A percentile compares a stretch with the other conserved stretches of the same genome.
Conservation (phyloP, 2,797 vertebrate species). For the Lutjanus argentimaculatus region DNA sequence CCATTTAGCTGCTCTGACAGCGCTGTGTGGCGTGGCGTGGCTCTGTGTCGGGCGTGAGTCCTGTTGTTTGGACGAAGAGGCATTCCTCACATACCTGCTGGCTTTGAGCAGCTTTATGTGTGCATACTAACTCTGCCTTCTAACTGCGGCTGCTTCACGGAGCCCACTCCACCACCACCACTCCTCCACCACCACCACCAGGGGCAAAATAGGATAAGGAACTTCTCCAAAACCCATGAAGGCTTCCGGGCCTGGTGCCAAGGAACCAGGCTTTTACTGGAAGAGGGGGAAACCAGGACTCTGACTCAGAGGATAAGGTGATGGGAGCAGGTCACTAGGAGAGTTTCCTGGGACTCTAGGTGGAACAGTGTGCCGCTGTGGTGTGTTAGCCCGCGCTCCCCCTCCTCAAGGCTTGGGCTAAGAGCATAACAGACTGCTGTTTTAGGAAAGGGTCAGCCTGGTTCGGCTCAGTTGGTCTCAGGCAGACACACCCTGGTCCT, state of each 20-base stretch:
- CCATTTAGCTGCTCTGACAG: constrained; percentile 66
- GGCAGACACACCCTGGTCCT: constrained; percentile 49
- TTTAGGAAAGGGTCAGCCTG: constrained; percentile 64
- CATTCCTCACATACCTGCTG: constrained; percentile 87
- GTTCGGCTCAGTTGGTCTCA: constrained; percentile 57
- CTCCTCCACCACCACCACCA: constrained; percentile 48
- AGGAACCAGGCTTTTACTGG: constrained; percentile 60
- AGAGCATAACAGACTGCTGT: constrained; percentile 66
- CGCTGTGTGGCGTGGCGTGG: constrained; percentile 64
- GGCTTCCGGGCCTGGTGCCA: constrained; percentile 55
- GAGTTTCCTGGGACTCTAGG: constrained; percentile 46
- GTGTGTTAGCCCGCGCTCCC: constrained; percentile 25
- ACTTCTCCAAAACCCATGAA: constrained; percentile 66
- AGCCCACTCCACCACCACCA: constrained; percentile 59
- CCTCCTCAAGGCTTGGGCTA: constrained; percentile 41
- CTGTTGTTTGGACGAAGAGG: constrained; percentile 84
- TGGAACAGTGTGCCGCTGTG: constrained; percentile 50
- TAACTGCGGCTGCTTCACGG: constrained; percentile 62
- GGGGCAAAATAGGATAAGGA: constrained; percentile 73
- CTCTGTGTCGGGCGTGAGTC: constrained; percentile 74
- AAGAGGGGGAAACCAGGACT: constrained; percentile 57
- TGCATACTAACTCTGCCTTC: constrained; percentile 76
- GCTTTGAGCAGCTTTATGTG: constrained; percentile 83
- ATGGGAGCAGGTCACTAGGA: constrained; percentile 63
- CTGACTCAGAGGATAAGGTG: constrained; percentile 64